Conservation (phyloP, 2,113 vertebrate species). For the Machaerirhynchus nigripectus region DNA sequence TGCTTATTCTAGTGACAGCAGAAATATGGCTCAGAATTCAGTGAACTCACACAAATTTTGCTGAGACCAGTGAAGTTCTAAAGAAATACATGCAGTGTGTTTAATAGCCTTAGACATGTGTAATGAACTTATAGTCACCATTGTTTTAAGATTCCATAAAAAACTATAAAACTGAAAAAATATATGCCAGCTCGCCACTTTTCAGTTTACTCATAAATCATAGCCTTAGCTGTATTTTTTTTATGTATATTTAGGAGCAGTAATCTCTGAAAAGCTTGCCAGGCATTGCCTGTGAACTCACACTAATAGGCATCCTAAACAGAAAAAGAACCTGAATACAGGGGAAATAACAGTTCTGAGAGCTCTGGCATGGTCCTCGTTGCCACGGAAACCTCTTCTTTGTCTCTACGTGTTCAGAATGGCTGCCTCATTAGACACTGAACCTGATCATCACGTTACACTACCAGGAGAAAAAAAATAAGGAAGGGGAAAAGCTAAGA, state of each 20-base stretch:
- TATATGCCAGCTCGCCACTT: not conserved
- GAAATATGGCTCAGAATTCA: not conserved
- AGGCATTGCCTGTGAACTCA: conserved; percentile 62
- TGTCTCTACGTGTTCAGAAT: conserved; percentile 81
- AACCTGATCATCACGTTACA: conserved; percentile 57
- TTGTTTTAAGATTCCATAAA: not conserved
- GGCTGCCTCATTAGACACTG: conserved; percentile 73
- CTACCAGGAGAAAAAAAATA: not conserved
- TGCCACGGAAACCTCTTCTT: conserved; percentile 80
- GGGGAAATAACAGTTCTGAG: conserved; percentile 68
- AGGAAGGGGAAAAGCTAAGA: conserved; percentile 29
- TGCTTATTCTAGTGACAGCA: not conserved
- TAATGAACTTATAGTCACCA: not conserved
- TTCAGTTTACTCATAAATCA: conserved; percentile 5
- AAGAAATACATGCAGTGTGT: not conserved
- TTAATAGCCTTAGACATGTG: not conserved
- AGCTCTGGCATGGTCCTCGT: conserved; percentile 73
- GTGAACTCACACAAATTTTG: not conserved
- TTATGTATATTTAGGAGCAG: not conserved
- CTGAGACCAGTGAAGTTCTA: not conserved
- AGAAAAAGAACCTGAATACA: conserved; percentile 56
- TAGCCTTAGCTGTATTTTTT: not conserved
- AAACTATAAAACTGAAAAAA: not conserved
- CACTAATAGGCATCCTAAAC: conserved; percentile 58
- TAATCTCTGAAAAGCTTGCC: conserved; percentile 56